Percentiles rank a stretch among this genome's conserved stretches.
Conservation (phyloP, 2,888 invertebrate genomes). For the Notocelia uddmanniana region DNA sequence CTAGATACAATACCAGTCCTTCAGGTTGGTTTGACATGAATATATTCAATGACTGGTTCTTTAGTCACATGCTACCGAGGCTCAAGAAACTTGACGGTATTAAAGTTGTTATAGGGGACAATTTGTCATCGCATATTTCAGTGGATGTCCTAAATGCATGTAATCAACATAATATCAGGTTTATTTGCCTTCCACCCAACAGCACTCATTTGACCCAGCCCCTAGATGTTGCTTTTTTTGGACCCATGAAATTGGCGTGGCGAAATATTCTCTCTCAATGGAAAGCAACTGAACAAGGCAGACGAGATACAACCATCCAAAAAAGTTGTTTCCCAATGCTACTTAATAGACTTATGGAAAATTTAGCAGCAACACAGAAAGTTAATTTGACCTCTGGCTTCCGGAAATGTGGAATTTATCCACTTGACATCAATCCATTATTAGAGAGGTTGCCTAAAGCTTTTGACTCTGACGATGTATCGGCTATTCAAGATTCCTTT, state of each 20-base stretch:
- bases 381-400: not conserved
- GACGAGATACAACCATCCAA: slow-evolving; percentile 48
- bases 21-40: slow-evolving; percentile 52
- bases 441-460: not conserved
- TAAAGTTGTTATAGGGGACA: slow-evolving; percentile 59
- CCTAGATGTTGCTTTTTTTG: slow-evolving; percentile 56
- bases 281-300: slow-evolving; percentile 48
- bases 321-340: slow-evolving; percentile 51
- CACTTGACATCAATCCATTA: not conserved
- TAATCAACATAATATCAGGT: slow-evolving; percentile 58
- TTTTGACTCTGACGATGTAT: slow-evolving; percentile 7
- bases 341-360: slow-evolving; percentile 45
- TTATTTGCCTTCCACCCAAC: slow-evolving; percentile 60
- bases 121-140: slow-evolving; percentile 51
- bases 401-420: not conserved
- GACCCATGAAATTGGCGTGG: slow-evolving; percentile 55
- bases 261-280: slow-evolving; percentile 48
- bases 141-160: slow-evolving; percentile 53
- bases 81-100: slow-evolving; percentile 49
- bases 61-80: slow-evolving; percentile 40
- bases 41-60: slow-evolving; percentile 49
- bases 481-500: not conserved
- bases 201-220: slow-evolving; percentile 55
- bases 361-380: not conserved
- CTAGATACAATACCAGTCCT: slow-evolving; percentile 58